Evolutionary conservation across 2,113 vertebrate genomes (phyloP), one percentile per base, ranked within the genome.

Genomic region (Nanorana parkeri): DNA sequence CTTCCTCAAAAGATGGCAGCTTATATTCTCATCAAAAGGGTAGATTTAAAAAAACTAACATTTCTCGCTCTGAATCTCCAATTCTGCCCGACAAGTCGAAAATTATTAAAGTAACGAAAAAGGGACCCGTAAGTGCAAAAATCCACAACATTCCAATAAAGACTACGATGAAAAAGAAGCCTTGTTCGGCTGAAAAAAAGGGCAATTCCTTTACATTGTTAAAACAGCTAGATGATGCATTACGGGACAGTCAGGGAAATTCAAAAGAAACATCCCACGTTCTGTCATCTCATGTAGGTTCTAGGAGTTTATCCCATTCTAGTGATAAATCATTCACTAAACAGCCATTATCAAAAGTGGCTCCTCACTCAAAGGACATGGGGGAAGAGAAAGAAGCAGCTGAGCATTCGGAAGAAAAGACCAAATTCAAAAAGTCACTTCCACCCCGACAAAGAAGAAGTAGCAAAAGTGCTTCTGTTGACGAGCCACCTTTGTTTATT

Each of bases 401-500:
- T 28, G 93, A 94, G 28, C 88, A 87, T 83, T 66, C 85, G 2
- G 94, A 94, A 63, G 96, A 95, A 41, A 96, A 94, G 88, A 60
- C 85, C 19, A 97, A 94, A 88, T 66, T 90, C 4, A 98, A 94
- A 92, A 98, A 95, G 88, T 85, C 85, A 60, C 81, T 96, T 55
- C 95, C 95, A 0, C 93, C 92, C 73, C 95, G 91, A 11, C 96
- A 96, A 80, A 96, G 94, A 87, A 97, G 94, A 89, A 96, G 90
- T 68, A 89, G 92, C 69, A 94, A 90, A 87, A 97, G 95, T 84
- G 89, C 98, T 84, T 98, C 97, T 17, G 81, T 98, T 87, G 97
- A 99, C n/a, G 98, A 99, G 84, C 98, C 98, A 2, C 95, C 95
- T 0, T 90, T 99, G 76, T 99, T 99, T 84, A 95, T 99, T 88